These are phyloP conservation scores for Muscidifurax raptorellus DNA, from an alignment of 1,140 invertebrate species.

Conservation along the genomic window DNA sequence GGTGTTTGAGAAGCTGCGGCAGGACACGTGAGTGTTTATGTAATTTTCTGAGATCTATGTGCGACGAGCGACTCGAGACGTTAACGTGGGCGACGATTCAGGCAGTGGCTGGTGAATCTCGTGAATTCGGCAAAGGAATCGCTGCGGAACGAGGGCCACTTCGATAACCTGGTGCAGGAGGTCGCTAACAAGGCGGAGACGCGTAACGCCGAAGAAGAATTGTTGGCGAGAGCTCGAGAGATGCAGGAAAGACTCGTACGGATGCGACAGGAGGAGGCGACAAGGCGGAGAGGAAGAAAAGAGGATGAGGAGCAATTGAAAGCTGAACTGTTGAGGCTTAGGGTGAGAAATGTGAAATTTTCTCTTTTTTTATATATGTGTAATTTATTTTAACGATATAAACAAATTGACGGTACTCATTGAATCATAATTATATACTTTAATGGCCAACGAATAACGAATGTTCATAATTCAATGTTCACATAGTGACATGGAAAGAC, in stretches of 20 bases:
- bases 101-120: conserved; percentile 61
- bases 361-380: neutral
- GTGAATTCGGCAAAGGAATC: conserved; percentile 61
- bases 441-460: too few relatives aligned
- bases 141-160: conserved; percentile 58
- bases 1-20: conserved; percentile 60
- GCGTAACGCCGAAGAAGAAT: conserved; percentile 1
- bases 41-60: neutral
- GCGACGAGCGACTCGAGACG: neutral
- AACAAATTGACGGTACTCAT: too few relatives aligned
- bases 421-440: too few relatives aligned
- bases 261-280: neutral
- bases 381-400: too few relatives aligned
- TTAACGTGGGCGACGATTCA: conserved; percentile 46
- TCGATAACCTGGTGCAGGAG: conserved; percentile 61
- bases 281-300: neutral
- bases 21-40: conserved; percentile 62
- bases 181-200: conserved; percentile 43
- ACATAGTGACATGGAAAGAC: too few relatives aligned
- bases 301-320: neutral
- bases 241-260: neutral
- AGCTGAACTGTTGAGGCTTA: conserved; percentile 13
- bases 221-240: neutral
- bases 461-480: neutral
- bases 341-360: conserved; percentile 1